Percentiles rank a stretch among this genome's conserved stretches.
Conservation (phyloP, 2,888 invertebrate genomes). For the Ormyrus rosae region DNA sequence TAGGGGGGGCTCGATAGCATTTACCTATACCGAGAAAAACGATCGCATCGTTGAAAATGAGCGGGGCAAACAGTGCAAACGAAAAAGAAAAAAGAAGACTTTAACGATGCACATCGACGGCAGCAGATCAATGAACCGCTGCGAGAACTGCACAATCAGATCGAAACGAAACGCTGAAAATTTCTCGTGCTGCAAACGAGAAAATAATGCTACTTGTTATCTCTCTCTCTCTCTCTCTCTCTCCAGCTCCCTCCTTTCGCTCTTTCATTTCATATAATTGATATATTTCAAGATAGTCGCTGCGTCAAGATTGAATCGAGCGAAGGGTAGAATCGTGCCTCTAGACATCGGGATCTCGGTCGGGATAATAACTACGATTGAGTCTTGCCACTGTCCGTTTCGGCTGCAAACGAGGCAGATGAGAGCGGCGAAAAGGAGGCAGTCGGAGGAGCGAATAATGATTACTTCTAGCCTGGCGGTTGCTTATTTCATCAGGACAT, state of each 20-base stretch:
- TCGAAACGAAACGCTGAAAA: too few relatives aligned
- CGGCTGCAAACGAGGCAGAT: neutral
- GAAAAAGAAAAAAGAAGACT: too few relatives aligned
- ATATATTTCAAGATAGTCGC: conserved; percentile 2
- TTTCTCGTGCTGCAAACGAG: neutral
- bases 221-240: neutral
- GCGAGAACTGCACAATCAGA: too few relatives aligned
- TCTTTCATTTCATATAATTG: conserved; percentile 42
- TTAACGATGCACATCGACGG: too few relatives aligned
- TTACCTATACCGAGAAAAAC: too few relatives aligned
- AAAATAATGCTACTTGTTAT: neutral
- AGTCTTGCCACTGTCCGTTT: neutral
- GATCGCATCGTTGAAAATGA: too few relatives aligned
- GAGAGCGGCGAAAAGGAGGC: neutral
- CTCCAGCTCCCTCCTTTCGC: neutral
- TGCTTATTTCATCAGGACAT: too few relatives aligned
- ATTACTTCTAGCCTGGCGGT: too few relatives aligned
- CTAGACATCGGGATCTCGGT: neutral
- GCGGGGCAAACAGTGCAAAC: too few relatives aligned
- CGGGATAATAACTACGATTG: conserved; percentile 38
- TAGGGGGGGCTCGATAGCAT: too few relatives aligned
- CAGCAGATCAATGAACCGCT: too few relatives aligned
- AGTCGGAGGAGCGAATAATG: neutral
- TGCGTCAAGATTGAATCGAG: conserved; percentile 9
- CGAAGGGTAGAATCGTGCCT: neutral